Base-by-base conservation (phyloP, 2,888 invertebrate genomes). In the Choreutis nemorana region DNA sequence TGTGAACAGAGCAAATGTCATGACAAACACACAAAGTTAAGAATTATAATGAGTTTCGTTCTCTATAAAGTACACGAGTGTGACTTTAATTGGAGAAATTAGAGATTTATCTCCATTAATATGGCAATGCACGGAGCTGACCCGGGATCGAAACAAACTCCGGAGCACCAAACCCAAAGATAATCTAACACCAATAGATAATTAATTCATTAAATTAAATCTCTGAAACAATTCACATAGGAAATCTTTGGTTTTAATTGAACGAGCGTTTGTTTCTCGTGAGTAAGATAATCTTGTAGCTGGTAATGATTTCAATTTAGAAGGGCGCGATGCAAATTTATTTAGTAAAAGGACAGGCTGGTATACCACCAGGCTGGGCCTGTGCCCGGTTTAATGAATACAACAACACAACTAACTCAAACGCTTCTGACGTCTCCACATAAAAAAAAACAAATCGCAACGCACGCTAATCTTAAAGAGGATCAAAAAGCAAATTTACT, bases 271-370 rank as follows among this genome's bases (percentile, higher is more conserved):
- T 57, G 52, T 51, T 55, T 47, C 63, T 71, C 77, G 79, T 77
- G 79, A 77, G 73, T 48, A 47, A 72, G 79, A 80, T 80, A 73
- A 80, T 77, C 78, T 56, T 48, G 48, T 42, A 36, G 43, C 59
- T 62, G 56, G 73, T 72, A 75, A 75, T 72, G 73, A 73, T 72
- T 70, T 64, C 63, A 65, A 64, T 71, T 75, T 72, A 72, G 71
- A 70, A 67, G 61, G 65, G 63, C 50, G 50, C 50, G 55, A 68
- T 70, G 71, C 59, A 66, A 68, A 72, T 73, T 62, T 57, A 63
- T 60, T 63, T 63, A 53, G 57, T 52, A 51, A 52, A 49, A 37
- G 41, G 46, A 46, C 44, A 45, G 47, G 44, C 44, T 45, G 50
- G 64, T 66, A 63, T 35, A 13, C 26, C 34, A 29, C 36, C 30